Percentiles rank a stretch among this genome's conserved stretches.
Conservation (phyloP, 2,888 invertebrate genomes). For the Amiota minor region DNA sequence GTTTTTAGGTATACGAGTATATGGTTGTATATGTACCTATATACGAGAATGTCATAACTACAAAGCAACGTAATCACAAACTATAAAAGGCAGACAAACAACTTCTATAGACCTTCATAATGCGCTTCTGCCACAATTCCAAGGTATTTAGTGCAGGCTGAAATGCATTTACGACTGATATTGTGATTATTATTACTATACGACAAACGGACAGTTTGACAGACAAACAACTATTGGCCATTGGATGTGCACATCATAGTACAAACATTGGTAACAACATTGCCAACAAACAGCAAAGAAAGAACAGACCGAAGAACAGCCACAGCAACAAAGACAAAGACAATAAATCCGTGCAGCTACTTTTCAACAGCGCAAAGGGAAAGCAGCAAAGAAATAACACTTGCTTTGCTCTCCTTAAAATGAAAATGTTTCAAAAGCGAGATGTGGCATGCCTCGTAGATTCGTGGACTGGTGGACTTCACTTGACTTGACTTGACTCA, state of each 20-base stretch:
- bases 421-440: slow-evolving; percentile 64
- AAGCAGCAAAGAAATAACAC: not conserved
- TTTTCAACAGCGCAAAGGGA: slow-evolving; percentile 52
- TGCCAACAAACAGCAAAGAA: slow-evolving; percentile 17
- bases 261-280: not conserved
- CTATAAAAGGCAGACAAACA: slow-evolving; percentile 22
- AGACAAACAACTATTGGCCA: not conserved
- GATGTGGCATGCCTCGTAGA: slow-evolving; percentile 36
- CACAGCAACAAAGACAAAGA: slow-evolving; percentile 52
- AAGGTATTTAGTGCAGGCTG: slow-evolving; percentile 60
- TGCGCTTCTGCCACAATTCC: slow-evolving; percentile 47
- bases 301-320: slow-evolving; percentile 25
- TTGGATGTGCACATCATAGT: not conserved
- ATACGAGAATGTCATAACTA: not conserved
- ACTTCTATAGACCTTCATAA: not conserved
- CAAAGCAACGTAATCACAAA: slow-evolving; percentile 11
- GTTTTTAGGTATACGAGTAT: too few relatives aligned
- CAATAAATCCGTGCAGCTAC: slow-evolving; percentile 63
- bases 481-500: too few relatives aligned
- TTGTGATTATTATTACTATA: slow-evolving; percentile 60
- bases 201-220: slow-evolving; percentile 8
- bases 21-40: too few relatives aligned
- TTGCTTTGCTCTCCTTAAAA: slow-evolving; percentile 41
- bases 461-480: not conserved
- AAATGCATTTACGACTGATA: slow-evolving; percentile 66